Percentiles rank a stretch among this genome's conserved stretches.
These are phyloP conservation scores for Pygoscelis adeliae DNA, from an alignment of 2,113 vertebrate genomes.

Conservation along the genomic window DNA sequence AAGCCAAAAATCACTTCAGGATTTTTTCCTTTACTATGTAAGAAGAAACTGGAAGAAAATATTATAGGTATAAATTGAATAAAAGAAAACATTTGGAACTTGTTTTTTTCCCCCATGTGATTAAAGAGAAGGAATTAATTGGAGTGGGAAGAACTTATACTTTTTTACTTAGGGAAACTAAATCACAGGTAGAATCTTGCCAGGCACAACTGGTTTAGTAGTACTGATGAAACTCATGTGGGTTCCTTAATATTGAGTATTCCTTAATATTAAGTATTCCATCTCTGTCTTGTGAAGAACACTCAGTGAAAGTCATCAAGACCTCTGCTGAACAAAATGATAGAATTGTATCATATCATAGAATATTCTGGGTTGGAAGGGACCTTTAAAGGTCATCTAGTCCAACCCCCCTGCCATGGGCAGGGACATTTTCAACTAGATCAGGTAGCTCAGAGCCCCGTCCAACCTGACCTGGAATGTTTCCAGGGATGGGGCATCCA, in stretches of 20 bases:
- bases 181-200: neutral
- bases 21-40: neutral
- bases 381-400: no score
- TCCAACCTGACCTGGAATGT: no score
- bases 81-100: neutral
- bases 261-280: neutral
- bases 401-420: rapidly evolving
- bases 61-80: neutral
- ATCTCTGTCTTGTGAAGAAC: neutral
- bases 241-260: neutral
- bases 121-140: neutral
- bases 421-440: no score
- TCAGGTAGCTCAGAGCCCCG: no score
- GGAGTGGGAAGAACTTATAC: neutral
- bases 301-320: neutral
- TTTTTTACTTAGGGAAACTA: neutral
- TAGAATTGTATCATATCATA: no score
- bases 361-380: no score
- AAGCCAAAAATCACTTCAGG: rapidly evolving
- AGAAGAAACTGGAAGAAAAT: neutral
- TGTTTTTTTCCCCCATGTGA: neutral
- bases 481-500: no score
- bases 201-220: neutral
- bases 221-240: neutral
- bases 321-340: neutral